Percentiles rank a stretch among this genome's conserved stretches.
phyloP scores from a whole-genome alignment of 2,888 invertebrate genomes.

The Nineta flava region DNA sequence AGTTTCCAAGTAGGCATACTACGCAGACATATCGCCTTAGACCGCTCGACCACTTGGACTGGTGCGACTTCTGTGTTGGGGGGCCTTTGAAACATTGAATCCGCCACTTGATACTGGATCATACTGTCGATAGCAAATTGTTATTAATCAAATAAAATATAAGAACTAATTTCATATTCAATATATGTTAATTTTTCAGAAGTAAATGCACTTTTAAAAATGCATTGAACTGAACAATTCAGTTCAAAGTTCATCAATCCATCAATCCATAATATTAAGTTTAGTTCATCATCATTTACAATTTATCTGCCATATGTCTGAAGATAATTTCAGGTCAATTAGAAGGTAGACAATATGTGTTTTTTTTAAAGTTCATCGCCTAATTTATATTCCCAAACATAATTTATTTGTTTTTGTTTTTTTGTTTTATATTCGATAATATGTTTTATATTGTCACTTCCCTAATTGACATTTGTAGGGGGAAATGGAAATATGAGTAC shows the following conservation, averaged over 20 bases:
- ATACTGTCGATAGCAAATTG: background rate
- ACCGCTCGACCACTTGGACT: too few species aligned
- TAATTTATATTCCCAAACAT: too few species aligned
- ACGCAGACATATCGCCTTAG: too few species aligned
- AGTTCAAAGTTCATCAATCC: background rate
- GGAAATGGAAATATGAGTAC: too few species aligned
- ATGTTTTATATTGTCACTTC: too few species aligned
- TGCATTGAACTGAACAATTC: background rate
- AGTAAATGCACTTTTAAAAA: slow-evolving; percentile 3
- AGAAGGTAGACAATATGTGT: background rate
- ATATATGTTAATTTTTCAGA: background rate
- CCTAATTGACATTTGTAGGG: too few species aligned
- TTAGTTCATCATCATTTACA: too few species aligned
- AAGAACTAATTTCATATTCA: background rate
- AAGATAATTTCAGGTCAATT: background rate
- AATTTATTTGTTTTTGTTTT: background rate
- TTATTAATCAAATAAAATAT: background rate
- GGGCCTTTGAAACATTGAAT: too few species aligned
- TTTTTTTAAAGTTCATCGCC: background rate
- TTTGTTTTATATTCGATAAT: background rate
- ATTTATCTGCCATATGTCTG: background rate
- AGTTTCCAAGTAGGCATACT: too few species aligned
- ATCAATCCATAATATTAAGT: too few species aligned
- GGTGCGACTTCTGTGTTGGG: too few species aligned
- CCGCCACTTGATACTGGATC: too few species aligned